Evolutionary conservation across 2,888 invertebrate genomes (phyloP), one percentile per base, ranked within the genome.

Genomic region (Polyommatus icarus): DNA sequence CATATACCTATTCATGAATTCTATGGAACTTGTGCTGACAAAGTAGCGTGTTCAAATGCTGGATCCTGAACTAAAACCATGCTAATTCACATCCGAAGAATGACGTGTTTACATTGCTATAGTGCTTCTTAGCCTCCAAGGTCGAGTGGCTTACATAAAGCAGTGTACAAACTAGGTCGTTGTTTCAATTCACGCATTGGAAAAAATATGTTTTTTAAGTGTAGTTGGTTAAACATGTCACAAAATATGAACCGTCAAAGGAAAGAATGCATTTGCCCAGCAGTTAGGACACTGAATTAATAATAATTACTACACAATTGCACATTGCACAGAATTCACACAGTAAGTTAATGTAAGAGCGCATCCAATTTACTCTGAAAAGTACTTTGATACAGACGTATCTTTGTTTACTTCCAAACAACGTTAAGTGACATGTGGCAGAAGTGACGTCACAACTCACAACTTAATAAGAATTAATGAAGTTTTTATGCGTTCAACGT

Each of bases 371-470:
- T 67, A 67, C 67, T 32, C 67, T 67, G 15, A 67, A 67, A 67
- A 67, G 67, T 67, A 67, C 67, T 32, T 67, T 67, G 67, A 32
- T 67, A 67, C 29, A 67, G 67, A 67, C 67, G 67, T 15, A 46
- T 73, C 73, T 73, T 73, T 46, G 40, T 73, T 73, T 73, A 46
- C 73, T 73, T 73, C 73, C 29, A 67, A 29, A 32, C 67, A 29
- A 29, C 67, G 67, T 67, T 67, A 67, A 67, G 67, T 73, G 46
- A 73, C 73, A 73, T 73, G 73, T 73, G 73, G 46, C 73, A 73
- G 72, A 1, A 73, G 73, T 46, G 20, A 73, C 61, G 67, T 67
- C 29, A 67, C 18, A 4, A 67, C 67, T 67, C 29, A 67, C 18
- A 4, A 67, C 67, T 67, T 67, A 4, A 24, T 24, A 24, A 29